Percentiles rank a stretch among this genome's conserved stretches.
Conservation (phyloP, 2,888 invertebrate genomes). For the Vandiemenella viatica region DNA sequence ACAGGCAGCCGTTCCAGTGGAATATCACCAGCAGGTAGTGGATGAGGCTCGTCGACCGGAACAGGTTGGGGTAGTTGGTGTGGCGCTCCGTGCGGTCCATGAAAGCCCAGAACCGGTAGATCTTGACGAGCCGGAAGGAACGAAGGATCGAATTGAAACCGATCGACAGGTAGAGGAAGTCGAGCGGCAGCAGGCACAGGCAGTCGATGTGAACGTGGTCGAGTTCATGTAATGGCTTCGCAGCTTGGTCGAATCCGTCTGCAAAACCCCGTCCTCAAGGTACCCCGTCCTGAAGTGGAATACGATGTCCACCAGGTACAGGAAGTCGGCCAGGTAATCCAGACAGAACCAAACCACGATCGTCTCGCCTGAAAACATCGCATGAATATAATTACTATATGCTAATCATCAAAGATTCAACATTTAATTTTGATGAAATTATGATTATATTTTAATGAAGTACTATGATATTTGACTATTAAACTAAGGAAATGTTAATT, state of each 20-base stretch:
- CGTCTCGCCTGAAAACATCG: slow-evolving; percentile 54
- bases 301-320: slow-evolving; percentile 89
- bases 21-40: slow-evolving; percentile 96
- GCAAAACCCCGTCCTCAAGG: slow-evolving; percentile 92
- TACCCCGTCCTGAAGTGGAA: slow-evolving; percentile 97
- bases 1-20: slow-evolving; percentile 99
- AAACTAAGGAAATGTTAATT: too few species aligned
- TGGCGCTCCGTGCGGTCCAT: slow-evolving; percentile 96
- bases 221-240: slow-evolving; percentile 96
- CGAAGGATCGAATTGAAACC: slow-evolving; percentile 92
- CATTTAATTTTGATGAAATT: too few species aligned
- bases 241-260: slow-evolving; percentile 86
- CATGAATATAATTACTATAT: too few species aligned
- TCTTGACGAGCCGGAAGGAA: slow-evolving; percentile 90
- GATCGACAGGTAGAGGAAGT: slow-evolving; percentile 94
- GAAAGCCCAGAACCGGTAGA: slow-evolving; percentile 96
- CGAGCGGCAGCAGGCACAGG: slow-evolving; percentile 90
- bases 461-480: too few species aligned
- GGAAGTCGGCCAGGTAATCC: slow-evolving; percentile 91
- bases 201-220: slow-evolving; percentile 95
- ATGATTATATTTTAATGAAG: too few species aligned
- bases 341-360: slow-evolving; percentile 90
- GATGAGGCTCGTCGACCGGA: slow-evolving; percentile 79
- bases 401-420: too few species aligned
- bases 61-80: slow-evolving; percentile 96